Conservation (phyloP, 2,113 vertebrate species). For the Columbina picui region DNA sequence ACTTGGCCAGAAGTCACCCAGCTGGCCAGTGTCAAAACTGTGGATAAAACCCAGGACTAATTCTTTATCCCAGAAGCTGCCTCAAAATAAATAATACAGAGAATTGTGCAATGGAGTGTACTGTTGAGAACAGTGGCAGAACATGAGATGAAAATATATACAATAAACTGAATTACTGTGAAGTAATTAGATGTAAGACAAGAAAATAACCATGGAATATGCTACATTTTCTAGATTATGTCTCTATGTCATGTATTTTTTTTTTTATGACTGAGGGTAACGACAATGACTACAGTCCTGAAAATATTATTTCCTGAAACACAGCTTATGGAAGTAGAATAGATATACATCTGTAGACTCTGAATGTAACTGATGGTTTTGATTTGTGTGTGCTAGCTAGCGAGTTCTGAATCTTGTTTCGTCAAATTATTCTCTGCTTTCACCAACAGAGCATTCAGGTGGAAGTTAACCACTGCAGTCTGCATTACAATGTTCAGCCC, state of each 20-base stretch:
- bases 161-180: background rate
- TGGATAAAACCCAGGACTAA: conserved; percentile 45
- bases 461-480: rapidly evolving
- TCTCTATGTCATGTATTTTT: background rate
- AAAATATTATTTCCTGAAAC: background rate
- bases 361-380: background rate
- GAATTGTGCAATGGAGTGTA: conserved; percentile 22
- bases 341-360: background rate
- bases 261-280: background rate
- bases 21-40: conserved; percentile 18
- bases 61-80: conserved; percentile 32
- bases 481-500: background rate
- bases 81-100: conserved; percentile 35
- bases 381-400: background rate
- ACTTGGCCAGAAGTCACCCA: conserved; percentile 3
- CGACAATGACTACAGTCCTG: background rate
- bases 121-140: background rate
- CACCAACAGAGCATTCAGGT: rapidly evolving
- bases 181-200: background rate
- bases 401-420: background rate
- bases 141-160: background rate
- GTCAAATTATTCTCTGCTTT: background rate
- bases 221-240: background rate
- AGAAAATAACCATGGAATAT: background rate
- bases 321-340: background rate